Evolutionary conservation across 2,888 invertebrate genomes (phyloP).

Genomic region (Eupelmus urozonus): DNA sequence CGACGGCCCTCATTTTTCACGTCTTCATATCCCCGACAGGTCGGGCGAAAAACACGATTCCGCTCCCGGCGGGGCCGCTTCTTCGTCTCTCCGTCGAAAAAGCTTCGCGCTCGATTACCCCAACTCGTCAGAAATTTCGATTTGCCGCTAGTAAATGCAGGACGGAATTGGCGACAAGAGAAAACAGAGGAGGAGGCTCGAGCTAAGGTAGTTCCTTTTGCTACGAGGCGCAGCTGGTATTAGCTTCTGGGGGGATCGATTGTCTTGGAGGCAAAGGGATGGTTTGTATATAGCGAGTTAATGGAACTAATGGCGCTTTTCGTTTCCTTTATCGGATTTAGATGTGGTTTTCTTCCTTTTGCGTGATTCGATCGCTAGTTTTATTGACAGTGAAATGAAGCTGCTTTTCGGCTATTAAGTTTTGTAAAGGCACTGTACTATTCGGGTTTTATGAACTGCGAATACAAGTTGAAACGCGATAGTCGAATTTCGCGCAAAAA

Average conservation of each 20-base stretch:
- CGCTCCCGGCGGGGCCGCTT: background rate
- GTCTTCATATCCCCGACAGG: constrained; percentile 17
- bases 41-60: constrained; percentile 44
- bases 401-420: too few species aligned
- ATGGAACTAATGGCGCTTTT: constrained; percentile 55
- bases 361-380: too few species aligned
- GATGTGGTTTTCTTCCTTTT: background rate
- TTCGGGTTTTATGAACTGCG: too few species aligned
- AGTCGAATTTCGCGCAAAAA: too few species aligned
- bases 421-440: too few species aligned
- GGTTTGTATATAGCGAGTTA: constrained; percentile 32
- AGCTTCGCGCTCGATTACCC: constrained; percentile 46
- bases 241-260: constrained; percentile 44
- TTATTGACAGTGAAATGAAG: too few species aligned
- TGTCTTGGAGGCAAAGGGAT: constrained; percentile 8
- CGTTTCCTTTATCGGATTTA: constrained; percentile 48
- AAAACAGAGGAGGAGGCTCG: constrained; percentile 16
- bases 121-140: constrained; percentile 9
- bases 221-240: constrained; percentile 19
- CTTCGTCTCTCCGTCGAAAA: background rate
- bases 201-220: background rate
- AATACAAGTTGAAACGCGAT: too few species aligned
- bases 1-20: constrained; percentile 46
- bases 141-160: background rate
- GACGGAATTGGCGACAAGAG: constrained; percentile 15